Conservation (phyloP, 2,113 vertebrate species). For the Pycnonotus jocosus region DNA sequence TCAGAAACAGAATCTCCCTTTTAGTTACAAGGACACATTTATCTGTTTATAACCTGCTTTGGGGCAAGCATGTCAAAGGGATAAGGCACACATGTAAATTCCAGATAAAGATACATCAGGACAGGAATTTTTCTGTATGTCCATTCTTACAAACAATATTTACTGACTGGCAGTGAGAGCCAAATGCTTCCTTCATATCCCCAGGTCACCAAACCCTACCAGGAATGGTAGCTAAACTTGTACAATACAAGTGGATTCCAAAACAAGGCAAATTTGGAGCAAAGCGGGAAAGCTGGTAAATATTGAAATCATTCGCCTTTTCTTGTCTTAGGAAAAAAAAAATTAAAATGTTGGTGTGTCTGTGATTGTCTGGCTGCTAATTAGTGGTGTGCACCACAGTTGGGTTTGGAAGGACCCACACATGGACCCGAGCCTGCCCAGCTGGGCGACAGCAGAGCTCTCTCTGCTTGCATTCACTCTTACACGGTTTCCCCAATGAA, state of each 20-base stretch:
- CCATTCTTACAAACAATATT: neutral
- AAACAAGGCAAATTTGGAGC: neutral
- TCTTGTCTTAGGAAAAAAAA: neutral
- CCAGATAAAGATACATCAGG: neutral
- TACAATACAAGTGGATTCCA: neutral
- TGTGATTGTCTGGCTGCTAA: neutral
- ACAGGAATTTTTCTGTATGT: neutral
- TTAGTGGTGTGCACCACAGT: neutral
- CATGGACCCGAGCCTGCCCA: neutral
- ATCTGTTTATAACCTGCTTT: neutral
- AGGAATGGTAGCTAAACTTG: neutral
- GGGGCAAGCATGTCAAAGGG: neutral
- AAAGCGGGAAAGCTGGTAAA: neutral
- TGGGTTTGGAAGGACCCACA: neutral
- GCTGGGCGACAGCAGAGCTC: neutral
- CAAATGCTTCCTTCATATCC: neutral
- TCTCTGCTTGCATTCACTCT: neutral
- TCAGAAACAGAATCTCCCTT: neutral
- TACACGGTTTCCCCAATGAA: neutral
- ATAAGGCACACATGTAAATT: neutral
- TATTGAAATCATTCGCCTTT: neutral
- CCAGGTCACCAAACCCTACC: neutral
- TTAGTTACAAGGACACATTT: neutral
- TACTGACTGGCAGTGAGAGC: neutral
- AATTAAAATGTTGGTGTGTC: neutral